Conservation (phyloP, 2,113 vertebrate species). For the Ciconia stormi region DNA sequence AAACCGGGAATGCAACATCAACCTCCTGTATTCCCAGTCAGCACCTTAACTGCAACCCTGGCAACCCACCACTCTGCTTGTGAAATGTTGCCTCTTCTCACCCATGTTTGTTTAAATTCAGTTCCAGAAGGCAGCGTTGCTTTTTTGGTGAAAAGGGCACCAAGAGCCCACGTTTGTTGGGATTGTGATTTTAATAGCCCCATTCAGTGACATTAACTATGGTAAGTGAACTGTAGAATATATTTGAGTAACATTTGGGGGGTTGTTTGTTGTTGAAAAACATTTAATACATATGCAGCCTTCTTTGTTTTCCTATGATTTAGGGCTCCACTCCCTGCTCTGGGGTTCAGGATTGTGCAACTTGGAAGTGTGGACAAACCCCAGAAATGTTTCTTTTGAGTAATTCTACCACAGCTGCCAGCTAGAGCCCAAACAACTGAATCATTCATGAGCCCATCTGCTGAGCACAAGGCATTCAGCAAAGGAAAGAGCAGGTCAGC, state of each 20-base stretch:
- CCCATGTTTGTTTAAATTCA: background rate
- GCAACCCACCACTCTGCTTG: background rate
- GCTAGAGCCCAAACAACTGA: slow-evolving; percentile 20
- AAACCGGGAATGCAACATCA: background rate
- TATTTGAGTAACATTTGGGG: background rate
- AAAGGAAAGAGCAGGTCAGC: slow-evolving; percentile 8
- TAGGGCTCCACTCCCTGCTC: background rate
- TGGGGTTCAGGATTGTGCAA: background rate
- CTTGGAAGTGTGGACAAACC: background rate
- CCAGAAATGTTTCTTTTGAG: background rate
- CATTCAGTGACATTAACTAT: background rate
- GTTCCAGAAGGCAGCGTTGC: background rate
- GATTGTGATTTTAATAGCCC: background rate
- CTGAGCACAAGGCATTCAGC: background rate
- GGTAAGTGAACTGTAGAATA: background rate
- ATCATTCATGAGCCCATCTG: background rate
- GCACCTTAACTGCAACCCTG: background rate
- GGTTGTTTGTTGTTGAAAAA: background rate
- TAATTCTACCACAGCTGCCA: background rate
- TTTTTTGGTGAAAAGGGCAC: background rate
- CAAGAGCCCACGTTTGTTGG: background rate
- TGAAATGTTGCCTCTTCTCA: background rate
- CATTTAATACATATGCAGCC: background rate
- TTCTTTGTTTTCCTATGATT: background rate
- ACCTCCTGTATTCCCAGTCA: background rate